Base-by-base conservation (phyloP, 2,797 vertebrate genomes). In the Characodon lateralis region DNA sequence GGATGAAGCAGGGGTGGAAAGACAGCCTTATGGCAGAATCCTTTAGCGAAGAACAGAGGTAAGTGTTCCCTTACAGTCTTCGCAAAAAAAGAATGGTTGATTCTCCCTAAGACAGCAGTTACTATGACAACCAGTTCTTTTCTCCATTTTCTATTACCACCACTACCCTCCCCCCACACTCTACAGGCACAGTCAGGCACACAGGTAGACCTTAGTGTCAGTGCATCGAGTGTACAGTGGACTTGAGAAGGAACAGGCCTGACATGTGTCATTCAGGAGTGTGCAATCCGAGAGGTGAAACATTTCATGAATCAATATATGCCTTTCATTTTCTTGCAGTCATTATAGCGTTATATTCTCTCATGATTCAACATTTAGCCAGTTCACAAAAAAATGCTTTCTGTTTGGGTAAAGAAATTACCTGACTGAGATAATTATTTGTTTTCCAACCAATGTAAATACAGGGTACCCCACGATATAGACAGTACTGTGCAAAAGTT, bases 41-140 rank as follows among this genome's bases (percentile, higher is more conserved):
- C 93, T 93, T 91, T 91, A 93, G 94, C 91, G 73, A 89, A 89
- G 89, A 93, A 94, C 89, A 91, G 88, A 94, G 93, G 94, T 95
- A 96, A 95, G 94, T 94, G 92, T 94, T 95, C 85, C 93, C 89
- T 93, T 79, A 84, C 89, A 92, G 89, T 92, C 91, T 90, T 94
- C 89, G 91, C 88, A 88, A 90, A 87, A 93, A 94, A 94, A 92
- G 91, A 95, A 95, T 93, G 92, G 93, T 89, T 93, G 93, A 93
- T 91, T 94, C 91, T 89, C 90, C 92, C 94, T 94, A 92, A 92
- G 94, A 95, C 93, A 89, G 56, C 75, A 77, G 95, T 96, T 95
- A 92, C 95, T 92, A 95, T 95, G 94, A 94, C 91, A 94, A 96
- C 95, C 59, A 35, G 83, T 77, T 88, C 80, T 92, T 93, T 92